Base-by-base conservation (phyloP, 64 coral and sea anemone genomes). In the Catalaphyllia jardinei region DNA sequence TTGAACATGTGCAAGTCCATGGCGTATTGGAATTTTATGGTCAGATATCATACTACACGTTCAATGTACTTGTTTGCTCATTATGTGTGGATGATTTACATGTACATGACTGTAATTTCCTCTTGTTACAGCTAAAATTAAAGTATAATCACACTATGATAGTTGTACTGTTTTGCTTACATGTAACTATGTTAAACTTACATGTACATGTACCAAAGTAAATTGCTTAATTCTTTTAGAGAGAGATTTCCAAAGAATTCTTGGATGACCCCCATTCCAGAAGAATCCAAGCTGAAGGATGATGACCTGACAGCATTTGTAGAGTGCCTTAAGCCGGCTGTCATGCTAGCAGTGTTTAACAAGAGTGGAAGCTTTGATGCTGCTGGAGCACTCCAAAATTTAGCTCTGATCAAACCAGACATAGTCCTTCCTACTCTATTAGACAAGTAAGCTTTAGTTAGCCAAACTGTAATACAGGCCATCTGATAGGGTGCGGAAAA, bases 311-410 rank as follows among this genome's bases (percentile, higher is more conserved):
- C 75, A 28, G 82, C 81, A 80, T 99, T 99, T 91, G 97, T 99
- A 62, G 97, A 99, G 33, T 95, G 97, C 42, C 79, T 99, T 10
- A 99, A 99, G 86, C 97, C 97, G 29, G 79, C 93, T 25, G 97
- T 95, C 16, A 95, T 99, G 97, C 73, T 99, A 52, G 91, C 97
- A 15, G 87, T 99, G 24, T 99, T 99, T 62, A 95, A 99, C 94
- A 99, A 99, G 67, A 81, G 82, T 78, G 97, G 97, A 17, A 99
- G 97, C 71, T 99, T 95, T 93, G 94, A 99, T 89, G 97, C 97
- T 8, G 97, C 97, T 29, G 88, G 75, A 31, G 89, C 94, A 71
- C 90, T 99, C 0, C 97, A 99, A 62, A 91, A 99, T 31, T 52
- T 99, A 29, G 93, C 97, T 27, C 77, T 93, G 69, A 95, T 99